Percentiles rank a stretch among this genome's conserved stretches.
Evolutionary conservation across 2,113 vertebrate species (phyloP).

Genomic region (Corythornis cristatus): DNA sequence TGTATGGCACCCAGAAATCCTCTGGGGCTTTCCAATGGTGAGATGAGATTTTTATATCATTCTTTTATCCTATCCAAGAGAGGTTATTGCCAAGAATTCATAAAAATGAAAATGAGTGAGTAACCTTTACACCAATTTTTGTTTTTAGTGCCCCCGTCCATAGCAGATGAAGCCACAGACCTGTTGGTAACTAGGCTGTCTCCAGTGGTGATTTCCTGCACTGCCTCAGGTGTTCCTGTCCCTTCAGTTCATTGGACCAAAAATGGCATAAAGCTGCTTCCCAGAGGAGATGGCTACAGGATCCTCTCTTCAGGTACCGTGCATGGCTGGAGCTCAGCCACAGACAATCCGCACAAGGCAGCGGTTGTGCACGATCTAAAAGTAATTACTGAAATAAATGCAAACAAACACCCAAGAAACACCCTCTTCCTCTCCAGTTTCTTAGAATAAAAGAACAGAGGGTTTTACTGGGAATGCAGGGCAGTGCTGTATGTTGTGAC

Average conservation of each 20-base stretch:
- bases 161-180: constrained; percentile 92
- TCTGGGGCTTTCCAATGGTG: background rate
- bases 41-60: background rate
- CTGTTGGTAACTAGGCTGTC: constrained; percentile 85
- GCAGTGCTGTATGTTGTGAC: background rate
- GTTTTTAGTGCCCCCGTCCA: constrained; percentile 89
- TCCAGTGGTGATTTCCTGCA: constrained; percentile 87
- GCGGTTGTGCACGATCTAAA: rapidly evolving
- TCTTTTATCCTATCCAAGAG: background rate
- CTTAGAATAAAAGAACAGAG: background rate
- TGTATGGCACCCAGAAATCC: background rate
- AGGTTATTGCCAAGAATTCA: background rate
- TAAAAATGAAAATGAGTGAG: background rate
- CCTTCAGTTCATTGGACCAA: constrained; percentile 91
- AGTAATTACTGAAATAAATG: background rate
- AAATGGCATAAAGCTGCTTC: constrained; percentile 82
- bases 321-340: background rate
- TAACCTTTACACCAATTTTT: background rate
- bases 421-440: background rate
- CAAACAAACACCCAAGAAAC: background rate
- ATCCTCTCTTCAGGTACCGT: constrained; percentile 87
- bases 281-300: constrained; percentile 82
- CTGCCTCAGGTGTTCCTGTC: constrained; percentile 85
- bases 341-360: background rate
- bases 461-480: background rate